Percentiles rank a stretch among this genome's conserved stretches.
Conservation (phyloP, 2,113 vertebrate genomes). For the Labeo catla region DNA sequence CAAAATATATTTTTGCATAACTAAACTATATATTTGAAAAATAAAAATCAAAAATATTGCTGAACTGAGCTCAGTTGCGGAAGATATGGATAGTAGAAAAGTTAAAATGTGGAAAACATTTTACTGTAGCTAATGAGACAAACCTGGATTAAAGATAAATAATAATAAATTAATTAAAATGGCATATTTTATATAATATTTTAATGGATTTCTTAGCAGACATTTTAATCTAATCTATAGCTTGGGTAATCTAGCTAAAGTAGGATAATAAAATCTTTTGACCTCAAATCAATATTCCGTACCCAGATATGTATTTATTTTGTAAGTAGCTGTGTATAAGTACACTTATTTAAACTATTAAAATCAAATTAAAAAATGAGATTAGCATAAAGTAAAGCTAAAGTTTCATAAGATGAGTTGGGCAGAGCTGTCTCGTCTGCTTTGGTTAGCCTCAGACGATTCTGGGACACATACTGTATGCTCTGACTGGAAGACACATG, state of each 20-base stretch:
- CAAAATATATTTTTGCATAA: neutral
- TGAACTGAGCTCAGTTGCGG: too few species aligned
- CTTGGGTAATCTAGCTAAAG: too few species aligned
- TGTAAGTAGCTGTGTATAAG: neutral
- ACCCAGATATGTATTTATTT: neutral
- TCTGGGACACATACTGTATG: neutral
- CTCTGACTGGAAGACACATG: neutral
- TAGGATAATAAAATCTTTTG: neutral
- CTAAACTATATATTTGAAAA: neutral
- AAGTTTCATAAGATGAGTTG: neutral
- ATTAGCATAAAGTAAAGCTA: neutral
- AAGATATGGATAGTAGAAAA: too few species aligned
- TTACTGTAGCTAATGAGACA: too few species aligned
- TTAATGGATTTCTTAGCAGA: too few species aligned
- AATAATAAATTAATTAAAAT: too few species aligned
- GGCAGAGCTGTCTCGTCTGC: neutral
- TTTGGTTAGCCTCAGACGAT: constrained; percentile 10
- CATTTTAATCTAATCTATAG: too few species aligned
- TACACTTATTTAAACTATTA: neutral
- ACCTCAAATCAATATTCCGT: neutral
- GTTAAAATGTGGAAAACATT: too few species aligned
- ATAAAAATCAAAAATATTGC: neutral
- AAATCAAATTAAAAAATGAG: neutral
- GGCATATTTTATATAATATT: too few species aligned
- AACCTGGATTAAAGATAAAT: too few species aligned